Evolutionary conservation across 2,888 invertebrate species (phyloP).

Genomic region (Branchellion lobata): DNA sequence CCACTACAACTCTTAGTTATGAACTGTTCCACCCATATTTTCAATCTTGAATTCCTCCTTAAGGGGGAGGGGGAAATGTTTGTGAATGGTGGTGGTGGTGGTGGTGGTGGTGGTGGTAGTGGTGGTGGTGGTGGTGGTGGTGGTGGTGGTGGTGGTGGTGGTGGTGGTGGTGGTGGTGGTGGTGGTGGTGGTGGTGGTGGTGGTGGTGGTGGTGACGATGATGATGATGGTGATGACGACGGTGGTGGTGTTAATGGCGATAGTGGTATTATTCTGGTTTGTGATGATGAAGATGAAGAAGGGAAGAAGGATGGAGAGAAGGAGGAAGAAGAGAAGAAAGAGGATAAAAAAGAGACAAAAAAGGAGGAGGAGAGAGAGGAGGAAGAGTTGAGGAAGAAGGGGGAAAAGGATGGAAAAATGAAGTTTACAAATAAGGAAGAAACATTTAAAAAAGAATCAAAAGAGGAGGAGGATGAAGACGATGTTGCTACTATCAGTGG

Average conservation of each 20-base stretch:
- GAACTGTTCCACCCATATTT: not conserved
- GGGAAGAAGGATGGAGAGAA: too few relatives aligned
- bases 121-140: not conserved
- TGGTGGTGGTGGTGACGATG: not conserved
- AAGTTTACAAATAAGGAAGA: too few relatives aligned
- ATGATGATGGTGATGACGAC: too few relatives aligned
- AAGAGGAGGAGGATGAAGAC: too few relatives aligned
- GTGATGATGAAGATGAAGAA: too few relatives aligned
- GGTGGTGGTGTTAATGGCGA: not conserved
- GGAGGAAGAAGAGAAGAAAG: too few relatives aligned
- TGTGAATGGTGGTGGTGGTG: not conserved
- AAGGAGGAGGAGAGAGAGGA: too few relatives aligned
- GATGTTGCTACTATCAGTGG: too few relatives aligned
- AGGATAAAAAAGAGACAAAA: too few relatives aligned
- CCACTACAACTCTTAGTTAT: not conserved
- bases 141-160: not conserved
- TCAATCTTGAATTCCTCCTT: not conserved
- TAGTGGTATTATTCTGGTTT: not conserved
- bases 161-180: not conserved
- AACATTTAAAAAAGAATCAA: too few relatives aligned
- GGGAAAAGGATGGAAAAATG: too few relatives aligned
- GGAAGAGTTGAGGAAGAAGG: too few relatives aligned
- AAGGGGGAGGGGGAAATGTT: constrained; percentile 1
- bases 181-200: not conserved
- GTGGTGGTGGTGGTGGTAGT: not conserved